Evolutionary conservation across 2,113 vertebrate species (phyloP).

Genomic region (Toxotes jaculatrix): DNA sequence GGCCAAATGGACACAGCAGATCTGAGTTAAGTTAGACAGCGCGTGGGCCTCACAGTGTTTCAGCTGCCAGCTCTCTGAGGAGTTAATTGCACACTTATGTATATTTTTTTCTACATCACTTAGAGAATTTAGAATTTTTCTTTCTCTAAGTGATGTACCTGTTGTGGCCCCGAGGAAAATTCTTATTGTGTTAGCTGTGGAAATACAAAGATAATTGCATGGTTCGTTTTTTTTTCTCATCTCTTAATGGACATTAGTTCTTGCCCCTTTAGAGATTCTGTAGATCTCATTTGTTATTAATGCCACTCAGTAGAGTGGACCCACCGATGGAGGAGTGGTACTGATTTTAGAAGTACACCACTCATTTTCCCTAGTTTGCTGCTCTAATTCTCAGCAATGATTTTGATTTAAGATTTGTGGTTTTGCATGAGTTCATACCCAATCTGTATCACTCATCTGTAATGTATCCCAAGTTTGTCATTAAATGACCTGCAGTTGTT

Average conservation of each 20-base stretch:
- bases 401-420: conserved; percentile 3
- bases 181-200: conserved; percentile 5
- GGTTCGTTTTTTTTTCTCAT: conserved; percentile 29
- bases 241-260: conserved; percentile 31
- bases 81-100: conserved; percentile 60
- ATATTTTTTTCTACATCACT: not conserved
- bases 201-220: conserved; percentile 43
- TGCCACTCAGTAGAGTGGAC: conserved; percentile 10
- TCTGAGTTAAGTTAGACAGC: conserved; percentile 26
- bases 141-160: not conserved
- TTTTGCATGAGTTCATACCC: not conserved
- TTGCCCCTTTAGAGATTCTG: conserved; percentile 20
- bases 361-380: conserved; percentile 2
- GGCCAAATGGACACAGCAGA: not conserved
- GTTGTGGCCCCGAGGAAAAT: conserved; percentile 23
- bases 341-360: conserved; percentile 1
- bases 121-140: conserved; percentile 13
- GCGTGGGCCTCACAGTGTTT: conserved; percentile 49
- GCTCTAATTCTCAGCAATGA: conserved; percentile 20
- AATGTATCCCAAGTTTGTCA: conserved; percentile 34
- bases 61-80: conserved; percentile 51
- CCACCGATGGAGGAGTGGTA: conserved; percentile 1
- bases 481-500: conserved; percentile 36
- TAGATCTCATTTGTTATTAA: conserved; percentile 35
- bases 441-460: conserved; percentile 30